Evolutionary conservation across 2,888 invertebrate genomes (phyloP), one percentile per base, ranked within the genome.

Genomic region (Baronia brevicornis): DNA sequence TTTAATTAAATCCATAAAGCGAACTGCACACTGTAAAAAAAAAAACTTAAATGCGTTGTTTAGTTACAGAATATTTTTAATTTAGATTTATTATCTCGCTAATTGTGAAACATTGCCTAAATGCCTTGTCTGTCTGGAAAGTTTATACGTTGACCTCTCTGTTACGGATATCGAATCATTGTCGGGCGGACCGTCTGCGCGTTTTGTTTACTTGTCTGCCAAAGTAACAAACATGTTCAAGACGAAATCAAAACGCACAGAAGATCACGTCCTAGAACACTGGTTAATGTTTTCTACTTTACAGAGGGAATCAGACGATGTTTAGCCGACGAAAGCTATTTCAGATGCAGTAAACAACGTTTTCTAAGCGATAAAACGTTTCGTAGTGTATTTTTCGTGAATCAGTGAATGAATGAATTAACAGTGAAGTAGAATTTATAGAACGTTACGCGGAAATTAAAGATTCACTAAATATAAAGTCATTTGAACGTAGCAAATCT

Each of bases 291-390:
- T 55, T 35, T 48, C n/a, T 51, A 48, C 39, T 38, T 28, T 48
- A 54, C 58, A 53, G 46, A n/a, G n/a, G n/a, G n/a, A 51, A 50
- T 49, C 54, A 56, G 51, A 43, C 32, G 42, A 35, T 63, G 62
- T 64, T 63, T 64, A 61, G 60, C 50, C 59, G 56, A 52, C 48
- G 39, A 45, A 55, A 50, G 54, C 44, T 57, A 59, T 64, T 63
- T 58, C 43, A 36, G 51, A 36, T 28, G 42, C 40, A 38, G 41
- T 59, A 52, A 56, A 55, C 41, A 51, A 48, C 41, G 38, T 33
- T 36, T 25, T 30, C 9, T 10, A 25, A 20, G 30, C 24, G 26
- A 28, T 43, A 44, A 53, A 39, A 39, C 46, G 40, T 19, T 39
- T 29, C 33, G 40, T 38, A 42, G 41, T 40, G 41, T n/a, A n/a